Conservation (phyloP, 2,113 vertebrate species). For the Zosterops hypoxanthus region DNA sequence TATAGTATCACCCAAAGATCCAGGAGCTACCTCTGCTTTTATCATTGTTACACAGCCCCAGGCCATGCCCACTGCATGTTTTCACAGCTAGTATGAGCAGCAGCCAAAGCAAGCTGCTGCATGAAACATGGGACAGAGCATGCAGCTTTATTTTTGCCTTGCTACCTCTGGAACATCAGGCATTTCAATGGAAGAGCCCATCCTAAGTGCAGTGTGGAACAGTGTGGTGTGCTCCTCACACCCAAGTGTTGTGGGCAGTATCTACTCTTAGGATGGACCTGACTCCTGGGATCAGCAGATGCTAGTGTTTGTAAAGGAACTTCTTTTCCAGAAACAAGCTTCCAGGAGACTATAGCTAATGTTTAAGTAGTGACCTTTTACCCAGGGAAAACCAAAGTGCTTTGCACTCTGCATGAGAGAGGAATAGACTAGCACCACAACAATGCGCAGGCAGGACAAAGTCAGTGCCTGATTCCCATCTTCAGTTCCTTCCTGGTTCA, state of each 20-base stretch:
- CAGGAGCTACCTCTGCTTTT: neutral
- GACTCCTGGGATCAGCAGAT: neutral
- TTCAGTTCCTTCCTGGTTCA: neutral
- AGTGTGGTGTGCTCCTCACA: fast-evolving
- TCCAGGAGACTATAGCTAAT: neutral
- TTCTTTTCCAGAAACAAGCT: neutral
- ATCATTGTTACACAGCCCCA: neutral
- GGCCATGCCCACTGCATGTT: fast-evolving
- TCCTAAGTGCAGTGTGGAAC: fast-evolving
- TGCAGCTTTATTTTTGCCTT: neutral
- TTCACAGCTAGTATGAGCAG: fast-evolving
- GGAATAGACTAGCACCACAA: neutral
- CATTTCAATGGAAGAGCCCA: neutral
- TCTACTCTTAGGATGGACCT: neutral
- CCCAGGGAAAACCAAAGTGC: neutral
- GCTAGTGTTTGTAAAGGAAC: neutral
- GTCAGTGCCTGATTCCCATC: neutral
- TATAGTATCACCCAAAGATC: neutral
- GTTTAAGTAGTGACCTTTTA: neutral
- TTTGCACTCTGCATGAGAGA: neutral
- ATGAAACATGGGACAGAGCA: fast-evolving
- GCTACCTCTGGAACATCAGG: neutral
- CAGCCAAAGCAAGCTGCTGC: neutral
- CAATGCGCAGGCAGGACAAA: neutral
- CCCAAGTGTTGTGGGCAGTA: fast-evolving